Conservation (phyloP, 1,140 invertebrate species). For the Ceratosolen solmsi region DNA sequence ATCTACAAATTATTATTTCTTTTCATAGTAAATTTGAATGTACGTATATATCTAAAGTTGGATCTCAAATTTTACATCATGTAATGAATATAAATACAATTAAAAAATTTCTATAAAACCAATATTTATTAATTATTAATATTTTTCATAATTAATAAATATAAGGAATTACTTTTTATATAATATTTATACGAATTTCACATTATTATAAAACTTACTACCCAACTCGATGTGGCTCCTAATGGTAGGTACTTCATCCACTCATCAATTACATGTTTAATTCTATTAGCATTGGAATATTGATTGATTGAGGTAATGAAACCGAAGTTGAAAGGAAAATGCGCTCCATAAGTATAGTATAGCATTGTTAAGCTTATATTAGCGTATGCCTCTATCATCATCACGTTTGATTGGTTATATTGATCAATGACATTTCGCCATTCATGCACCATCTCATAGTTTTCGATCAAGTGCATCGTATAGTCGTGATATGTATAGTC, state of each 20-base stretch:
- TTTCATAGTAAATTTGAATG: too few species aligned
- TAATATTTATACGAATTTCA: too few species aligned
- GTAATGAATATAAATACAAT: too few species aligned
- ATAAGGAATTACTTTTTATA: too few species aligned
- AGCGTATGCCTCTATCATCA: slow-evolving; percentile 84
- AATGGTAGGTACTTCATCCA: slow-evolving; percentile 73
- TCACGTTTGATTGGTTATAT: slow-evolving; percentile 65
- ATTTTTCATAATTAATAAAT: too few species aligned
- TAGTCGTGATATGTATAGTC: slow-evolving; percentile 78
- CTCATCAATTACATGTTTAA: slow-evolving; percentile 66
- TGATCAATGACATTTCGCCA: slow-evolving; percentile 79
- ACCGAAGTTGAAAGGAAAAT: slow-evolving; percentile 79
- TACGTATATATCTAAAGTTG: too few species aligned
- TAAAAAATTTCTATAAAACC: too few species aligned
- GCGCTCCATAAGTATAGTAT: slow-evolving; percentile 77
- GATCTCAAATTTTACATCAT: too few species aligned
- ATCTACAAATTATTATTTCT: too few species aligned
- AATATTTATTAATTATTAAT: too few species aligned
- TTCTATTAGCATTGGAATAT: slow-evolving; percentile 69
- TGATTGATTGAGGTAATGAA: slow-evolving; percentile 67
- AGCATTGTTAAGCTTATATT: slow-evolving; percentile 75
- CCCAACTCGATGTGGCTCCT: slow-evolving; percentile 71
- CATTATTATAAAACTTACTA: slow-evolving; percentile 62
- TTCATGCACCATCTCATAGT: slow-evolving; percentile 76
- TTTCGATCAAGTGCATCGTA: slow-evolving; percentile 77